Percentiles rank a stretch among this genome's conserved stretches.
These are phyloP conservation scores for Chydorus sphaericus DNA, from an alignment of 2,888 invertebrate species.

Conservation along the genomic window DNA sequence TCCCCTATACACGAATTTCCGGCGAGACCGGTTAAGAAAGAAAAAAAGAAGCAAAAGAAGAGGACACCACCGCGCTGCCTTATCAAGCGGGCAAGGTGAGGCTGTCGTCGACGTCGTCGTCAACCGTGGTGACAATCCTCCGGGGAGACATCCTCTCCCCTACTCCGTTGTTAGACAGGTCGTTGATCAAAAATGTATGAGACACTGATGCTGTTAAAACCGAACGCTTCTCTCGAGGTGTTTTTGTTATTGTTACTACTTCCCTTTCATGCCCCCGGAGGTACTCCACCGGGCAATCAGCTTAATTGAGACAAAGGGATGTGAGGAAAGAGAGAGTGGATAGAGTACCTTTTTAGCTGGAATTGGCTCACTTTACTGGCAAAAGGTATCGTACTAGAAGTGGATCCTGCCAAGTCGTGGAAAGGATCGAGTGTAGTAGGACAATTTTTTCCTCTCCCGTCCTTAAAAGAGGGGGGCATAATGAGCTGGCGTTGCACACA, in stretches of 20 bases:
- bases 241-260: too few species aligned
- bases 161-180: too few species aligned
- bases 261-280: too few species aligned
- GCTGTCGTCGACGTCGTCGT: constrained; percentile 9
- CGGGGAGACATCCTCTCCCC: constrained; percentile 9
- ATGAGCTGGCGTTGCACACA: constrained; percentile 13
- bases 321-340: background rate
- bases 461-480: constrained; percentile 1
- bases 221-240: background rate
- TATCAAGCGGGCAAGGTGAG: background rate
- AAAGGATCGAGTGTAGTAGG: too few species aligned
- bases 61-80: background rate
- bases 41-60: background rate
- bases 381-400: too few species aligned
- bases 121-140: too few species aligned
- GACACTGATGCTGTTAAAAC: background rate
- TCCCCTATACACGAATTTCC: background rate
- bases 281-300: too few species aligned
- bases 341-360: background rate
- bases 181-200: constrained; percentile 12
- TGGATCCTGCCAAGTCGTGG: too few species aligned
- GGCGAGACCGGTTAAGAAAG: background rate
- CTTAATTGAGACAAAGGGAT: background rate
- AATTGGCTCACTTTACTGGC: too few species aligned
- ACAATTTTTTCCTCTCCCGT: background rate